A percentile compares a stretch with the other conserved stretches of the same genome.
These are phyloP conservation scores for Tillus elongatus DNA, from an alignment of 2,888 invertebrate genomes.

Conservation along the genomic window DNA sequence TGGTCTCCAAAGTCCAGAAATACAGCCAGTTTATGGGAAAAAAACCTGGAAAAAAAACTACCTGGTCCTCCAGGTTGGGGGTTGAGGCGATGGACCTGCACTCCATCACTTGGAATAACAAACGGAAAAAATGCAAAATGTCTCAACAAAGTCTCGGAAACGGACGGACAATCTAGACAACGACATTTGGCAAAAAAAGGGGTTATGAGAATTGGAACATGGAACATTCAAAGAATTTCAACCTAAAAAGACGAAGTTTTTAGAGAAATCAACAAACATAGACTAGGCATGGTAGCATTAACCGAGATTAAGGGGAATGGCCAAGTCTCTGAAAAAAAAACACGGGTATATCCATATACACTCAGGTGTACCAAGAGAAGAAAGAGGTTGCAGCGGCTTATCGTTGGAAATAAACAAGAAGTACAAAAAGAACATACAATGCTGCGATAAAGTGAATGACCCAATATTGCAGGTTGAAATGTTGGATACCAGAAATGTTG, in stretches of 20 bases:
- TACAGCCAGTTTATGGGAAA: neutral
- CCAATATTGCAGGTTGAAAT: too few relatives aligned
- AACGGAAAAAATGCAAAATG: neutral
- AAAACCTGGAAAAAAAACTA: constrained; percentile 5
- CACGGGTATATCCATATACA: constrained; percentile 1
- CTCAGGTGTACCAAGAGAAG: constrained; percentile 1
- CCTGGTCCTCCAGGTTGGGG: constrained; percentile 8
- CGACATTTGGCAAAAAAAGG: constrained; percentile 1
- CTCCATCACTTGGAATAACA: constrained; percentile 3
- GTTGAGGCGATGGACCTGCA: constrained; percentile 8
- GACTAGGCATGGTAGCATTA: neutral
- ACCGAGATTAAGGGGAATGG: too few relatives aligned
- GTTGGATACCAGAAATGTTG: too few relatives aligned
- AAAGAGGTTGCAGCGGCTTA: constrained; percentile 1
- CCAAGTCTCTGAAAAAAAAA: too few relatives aligned
- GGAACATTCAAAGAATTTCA: neutral
- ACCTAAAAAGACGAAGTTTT: constrained; percentile 1
- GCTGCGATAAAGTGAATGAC: too few relatives aligned
- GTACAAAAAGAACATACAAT: too few relatives aligned
- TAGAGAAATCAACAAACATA: neutral
- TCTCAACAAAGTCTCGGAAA: constrained; percentile 1
- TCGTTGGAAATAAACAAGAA: neutral
- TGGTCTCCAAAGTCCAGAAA: constrained; percentile 6
- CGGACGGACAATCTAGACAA: neutral
- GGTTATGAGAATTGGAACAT: constrained; percentile 3